phyloP scores from a whole-genome alignment of 2,113 vertebrate genomes.

The Phrynocephalus versicolor region DNA sequence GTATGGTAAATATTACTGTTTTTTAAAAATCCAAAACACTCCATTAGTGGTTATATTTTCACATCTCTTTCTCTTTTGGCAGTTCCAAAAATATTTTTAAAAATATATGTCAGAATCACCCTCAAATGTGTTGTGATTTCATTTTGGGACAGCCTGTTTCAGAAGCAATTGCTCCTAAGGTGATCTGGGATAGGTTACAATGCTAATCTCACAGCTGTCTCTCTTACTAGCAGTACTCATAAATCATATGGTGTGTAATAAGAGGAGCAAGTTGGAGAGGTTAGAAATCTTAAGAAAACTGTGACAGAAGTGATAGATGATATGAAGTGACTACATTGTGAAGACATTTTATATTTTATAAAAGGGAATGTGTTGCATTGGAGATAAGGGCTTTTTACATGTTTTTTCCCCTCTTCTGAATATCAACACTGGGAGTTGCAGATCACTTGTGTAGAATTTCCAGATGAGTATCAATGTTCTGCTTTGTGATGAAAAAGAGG shows the following conservation, averaged over 20 bases:
- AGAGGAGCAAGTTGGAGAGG: slow-evolving; percentile 62
- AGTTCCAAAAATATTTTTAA: slow-evolving; percentile 46
- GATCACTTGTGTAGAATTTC: slow-evolving; percentile 28
- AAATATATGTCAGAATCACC: slow-evolving; percentile 27
- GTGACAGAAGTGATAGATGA: slow-evolving; percentile 66
- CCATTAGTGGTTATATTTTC: neutral
- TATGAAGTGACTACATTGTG: slow-evolving; percentile 65
- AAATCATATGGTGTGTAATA: slow-evolving; percentile 72
- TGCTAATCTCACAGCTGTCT: slow-evolving; percentile 70
- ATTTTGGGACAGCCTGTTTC: slow-evolving; percentile 57
- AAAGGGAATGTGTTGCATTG: slow-evolving; percentile 58
- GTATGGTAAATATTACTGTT: neutral
- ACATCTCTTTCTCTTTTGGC: slow-evolving; percentile 10
- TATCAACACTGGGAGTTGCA: slow-evolving; percentile 21
- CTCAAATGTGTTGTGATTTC: slow-evolving; percentile 51
- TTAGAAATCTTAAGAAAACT: slow-evolving; percentile 73
- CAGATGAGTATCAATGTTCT: slow-evolving; percentile 32
- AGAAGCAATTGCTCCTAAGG: slow-evolving; percentile 53
- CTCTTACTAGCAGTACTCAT: slow-evolving; percentile 47
- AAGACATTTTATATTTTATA: slow-evolving; percentile 61
- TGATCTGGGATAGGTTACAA: slow-evolving; percentile 50
- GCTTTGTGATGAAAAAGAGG: slow-evolving; percentile 12
- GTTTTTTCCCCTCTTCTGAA: slow-evolving; percentile 40
- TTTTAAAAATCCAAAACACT: neutral
- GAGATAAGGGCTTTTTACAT: slow-evolving; percentile 53